These are phyloP conservation scores for Papilio helenus DNA, from an alignment of 1,140 invertebrate species.

Conservation along the genomic window DNA sequence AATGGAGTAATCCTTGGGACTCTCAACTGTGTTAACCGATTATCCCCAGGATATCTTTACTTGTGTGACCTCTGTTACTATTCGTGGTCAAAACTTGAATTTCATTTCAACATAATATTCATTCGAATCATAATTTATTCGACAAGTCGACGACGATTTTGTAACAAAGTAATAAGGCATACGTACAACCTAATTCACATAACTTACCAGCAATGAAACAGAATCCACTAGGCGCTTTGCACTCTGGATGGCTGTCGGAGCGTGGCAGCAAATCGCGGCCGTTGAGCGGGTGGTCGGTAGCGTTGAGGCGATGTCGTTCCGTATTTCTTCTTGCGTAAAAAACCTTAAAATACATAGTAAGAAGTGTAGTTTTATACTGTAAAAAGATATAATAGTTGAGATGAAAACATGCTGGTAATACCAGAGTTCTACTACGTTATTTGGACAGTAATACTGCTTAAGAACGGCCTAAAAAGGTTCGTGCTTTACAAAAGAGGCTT, in stretches of 20 bases:
- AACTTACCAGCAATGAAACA: constrained; percentile 93
- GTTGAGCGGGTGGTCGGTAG: constrained; percentile 87
- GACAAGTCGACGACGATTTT: too few species aligned
- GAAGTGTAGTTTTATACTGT: neutral
- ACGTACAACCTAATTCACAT: too few species aligned
- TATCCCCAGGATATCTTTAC: too few species aligned
- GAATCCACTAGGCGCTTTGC: constrained; percentile 90
- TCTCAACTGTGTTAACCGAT: too few species aligned
- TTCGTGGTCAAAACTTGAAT: too few species aligned
- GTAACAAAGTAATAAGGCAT: too few species aligned
- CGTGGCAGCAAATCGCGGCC: constrained; percentile 92
- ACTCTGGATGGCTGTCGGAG: constrained; percentile 91
- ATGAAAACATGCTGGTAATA: neutral
- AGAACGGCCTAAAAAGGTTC: constrained; percentile 24
- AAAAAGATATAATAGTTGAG: neutral
- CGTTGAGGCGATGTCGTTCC: too few species aligned
- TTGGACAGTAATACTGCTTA: constrained; percentile 8
- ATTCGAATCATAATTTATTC: too few species aligned
- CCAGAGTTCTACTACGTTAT: neutral
- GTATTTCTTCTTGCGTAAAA: too few species aligned
- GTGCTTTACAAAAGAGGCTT: constrained; percentile 14
- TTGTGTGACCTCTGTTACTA: too few species aligned
- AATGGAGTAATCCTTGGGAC: too few species aligned
- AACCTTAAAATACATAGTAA: neutral
- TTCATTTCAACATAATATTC: too few species aligned